phyloP scores from a whole-genome alignment of 2,797 vertebrate genomes.

The Spizella passerina region DNA sequence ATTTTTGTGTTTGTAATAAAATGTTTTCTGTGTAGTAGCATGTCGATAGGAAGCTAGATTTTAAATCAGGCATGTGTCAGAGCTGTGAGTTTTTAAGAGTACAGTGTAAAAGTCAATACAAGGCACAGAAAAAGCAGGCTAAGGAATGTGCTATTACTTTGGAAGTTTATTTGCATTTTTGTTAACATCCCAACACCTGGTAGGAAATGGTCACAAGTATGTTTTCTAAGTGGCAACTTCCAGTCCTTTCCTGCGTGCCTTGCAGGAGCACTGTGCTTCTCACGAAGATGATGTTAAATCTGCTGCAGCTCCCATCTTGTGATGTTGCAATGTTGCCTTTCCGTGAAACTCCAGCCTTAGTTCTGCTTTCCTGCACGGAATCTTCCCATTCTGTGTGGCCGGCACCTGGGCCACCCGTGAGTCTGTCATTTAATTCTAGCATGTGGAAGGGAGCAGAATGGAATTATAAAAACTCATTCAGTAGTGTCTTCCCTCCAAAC shows the following conservation, averaged over 20 bases:
- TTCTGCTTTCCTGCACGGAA: background rate
- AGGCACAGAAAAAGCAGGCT: background rate
- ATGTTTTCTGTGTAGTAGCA: background rate
- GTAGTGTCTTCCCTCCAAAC: background rate
- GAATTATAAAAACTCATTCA: background rate
- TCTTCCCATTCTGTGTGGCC: background rate
- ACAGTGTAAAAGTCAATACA: background rate
- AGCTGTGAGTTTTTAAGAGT: background rate
- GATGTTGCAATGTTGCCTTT: background rate
- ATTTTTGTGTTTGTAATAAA: background rate
- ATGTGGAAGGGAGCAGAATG: background rate
- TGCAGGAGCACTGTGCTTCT: background rate
- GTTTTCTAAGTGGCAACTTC: background rate
- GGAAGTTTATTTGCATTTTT: background rate
- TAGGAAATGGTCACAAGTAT: background rate
- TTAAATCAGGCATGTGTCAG: background rate
- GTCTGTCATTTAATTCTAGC: background rate
- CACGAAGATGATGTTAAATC: background rate
- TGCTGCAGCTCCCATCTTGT: background rate
- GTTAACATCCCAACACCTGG: background rate
- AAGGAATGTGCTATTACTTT: background rate
- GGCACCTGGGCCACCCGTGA: background rate
- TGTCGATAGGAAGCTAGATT: background rate
- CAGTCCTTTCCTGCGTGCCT: background rate
- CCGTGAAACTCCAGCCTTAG: background rate